Percentiles rank a stretch among this genome's conserved stretches.
phyloP scores from a whole-genome alignment of 2,797 vertebrate species.

The Enteromius mattozi region DNA sequence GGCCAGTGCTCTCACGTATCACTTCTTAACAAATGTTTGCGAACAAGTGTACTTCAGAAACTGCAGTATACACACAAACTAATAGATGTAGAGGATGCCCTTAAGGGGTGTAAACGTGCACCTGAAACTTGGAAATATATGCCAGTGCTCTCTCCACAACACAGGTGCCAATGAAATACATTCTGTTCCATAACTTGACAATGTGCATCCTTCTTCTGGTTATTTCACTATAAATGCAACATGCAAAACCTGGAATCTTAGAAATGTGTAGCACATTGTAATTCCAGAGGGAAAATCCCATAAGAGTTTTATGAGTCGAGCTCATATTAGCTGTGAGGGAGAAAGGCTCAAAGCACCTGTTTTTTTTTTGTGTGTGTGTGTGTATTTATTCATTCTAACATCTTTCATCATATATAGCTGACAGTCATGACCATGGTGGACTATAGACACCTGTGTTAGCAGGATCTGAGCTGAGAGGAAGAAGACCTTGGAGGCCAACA shows the following conservation, averaged over 20 bases:
- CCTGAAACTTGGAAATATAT: constrained; percentile 28
- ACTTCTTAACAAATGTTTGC: constrained; percentile 11
- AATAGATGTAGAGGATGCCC: constrained; percentile 26
- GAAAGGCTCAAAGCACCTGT: constrained; percentile 34
- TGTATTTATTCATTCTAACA: constrained; percentile 59
- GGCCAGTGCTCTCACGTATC: neutral
- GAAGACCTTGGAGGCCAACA: constrained; percentile 67
- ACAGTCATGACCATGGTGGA: constrained; percentile 57
- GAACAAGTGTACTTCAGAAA: neutral
- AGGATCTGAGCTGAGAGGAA: constrained; percentile 57
- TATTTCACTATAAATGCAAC: constrained; percentile 45
- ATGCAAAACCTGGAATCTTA: constrained; percentile 25
- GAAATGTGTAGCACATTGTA: constrained; percentile 43
- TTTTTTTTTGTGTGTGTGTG: constrained; percentile 28
- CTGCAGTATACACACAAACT: neutral
- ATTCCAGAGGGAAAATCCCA: constrained; percentile 51
- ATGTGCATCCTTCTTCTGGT: constrained; percentile 18
- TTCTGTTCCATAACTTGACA: constrained; percentile 34
- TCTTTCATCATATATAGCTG: constrained; percentile 61
- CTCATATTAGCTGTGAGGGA: constrained; percentile 52
- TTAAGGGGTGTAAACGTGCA: constrained; percentile 21
- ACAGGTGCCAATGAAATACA: constrained; percentile 46
- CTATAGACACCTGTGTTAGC: constrained; percentile 59
- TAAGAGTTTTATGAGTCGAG: constrained; percentile 35
- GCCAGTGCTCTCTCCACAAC: constrained; percentile 24